Base-by-base conservation (phyloP, 2,888 invertebrate genomes). In the Thereva unica region DNA sequence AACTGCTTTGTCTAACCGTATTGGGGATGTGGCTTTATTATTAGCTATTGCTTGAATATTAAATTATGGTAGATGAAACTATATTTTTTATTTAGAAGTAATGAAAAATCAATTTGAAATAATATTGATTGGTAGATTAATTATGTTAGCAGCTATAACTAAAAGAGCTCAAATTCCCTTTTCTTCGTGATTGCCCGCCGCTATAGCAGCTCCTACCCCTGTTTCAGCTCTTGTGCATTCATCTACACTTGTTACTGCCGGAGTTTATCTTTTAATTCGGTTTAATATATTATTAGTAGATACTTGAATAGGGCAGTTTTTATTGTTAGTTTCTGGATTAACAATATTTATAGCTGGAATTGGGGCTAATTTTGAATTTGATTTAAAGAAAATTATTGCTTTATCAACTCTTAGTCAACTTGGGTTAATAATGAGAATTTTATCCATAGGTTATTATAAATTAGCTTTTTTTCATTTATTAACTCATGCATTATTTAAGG, bases 101-200 rank as follows among this genome's bases (percentile, higher is more conserved):
- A 83, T 84, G 75, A 76, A 74, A 71, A 78, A 75, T 78, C 80
- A 82, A 80, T 79, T 66, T 71, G 73, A 73, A 67, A 84, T 84
- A 76, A 72, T 71, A 73, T 75, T 84, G 73, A 78, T 84, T 78
- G 76, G 77, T 0, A 6, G 72, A n/a, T 80, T 85, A 74, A 75
- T 84, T 70, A 80, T 82, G 76, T 78, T 84, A 72, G 86, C 87
- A 0, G 83, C 85, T 63, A 85, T 89, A 82, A 90, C 90, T 68
- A 91, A 91, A 80, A 91, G 90, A 72, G 91, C 90, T 76, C 90
- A 91, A 80, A 86, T 91, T 84, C 90, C 91, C 54, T 92, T 91
- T 87, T 89, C 88, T 70, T 85, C 88, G 53, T 91, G 90, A 74
- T 79, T 90, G 56, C 91, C 91, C 0, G 87, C 86, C 0, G 90